Evolutionary conservation across 2,113 vertebrate species (phyloP).

Genomic region (Oreotrochilus melanogaster): DNA sequence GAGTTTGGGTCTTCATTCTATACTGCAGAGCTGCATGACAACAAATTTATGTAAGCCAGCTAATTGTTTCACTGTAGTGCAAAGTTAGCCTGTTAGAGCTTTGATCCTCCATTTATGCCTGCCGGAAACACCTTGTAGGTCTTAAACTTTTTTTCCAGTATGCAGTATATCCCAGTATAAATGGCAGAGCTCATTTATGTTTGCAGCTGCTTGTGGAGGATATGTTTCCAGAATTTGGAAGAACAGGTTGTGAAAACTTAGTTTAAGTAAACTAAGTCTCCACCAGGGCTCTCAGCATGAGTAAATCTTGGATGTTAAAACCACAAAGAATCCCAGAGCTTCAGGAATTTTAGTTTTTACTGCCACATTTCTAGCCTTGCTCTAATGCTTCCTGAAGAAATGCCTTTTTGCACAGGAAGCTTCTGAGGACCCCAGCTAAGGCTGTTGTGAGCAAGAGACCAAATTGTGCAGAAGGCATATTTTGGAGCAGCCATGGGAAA

Average conservation of each 20-base stretch:
- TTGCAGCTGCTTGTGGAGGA: background rate
- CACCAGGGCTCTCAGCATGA: background rate
- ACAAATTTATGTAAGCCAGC: background rate
- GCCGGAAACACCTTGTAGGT: background rate
- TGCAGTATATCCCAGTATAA: background rate
- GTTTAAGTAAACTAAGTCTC: slow-evolving; percentile 1
- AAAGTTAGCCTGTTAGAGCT: background rate
- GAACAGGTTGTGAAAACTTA: slow-evolving; percentile 24
- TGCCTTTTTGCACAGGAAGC: background rate
- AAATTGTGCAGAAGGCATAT: background rate
- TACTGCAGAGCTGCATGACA: background rate
- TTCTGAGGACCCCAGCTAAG: background rate
- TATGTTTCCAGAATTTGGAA: slow-evolving; percentile 18
- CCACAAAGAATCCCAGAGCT: background rate
- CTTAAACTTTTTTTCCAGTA: background rate
- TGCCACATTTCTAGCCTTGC: background rate
- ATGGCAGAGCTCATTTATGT: background rate
- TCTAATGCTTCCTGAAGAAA: background rate
- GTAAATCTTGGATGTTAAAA: background rate
- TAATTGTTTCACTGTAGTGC: background rate
- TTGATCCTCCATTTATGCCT: background rate
- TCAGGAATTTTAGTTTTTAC: background rate
- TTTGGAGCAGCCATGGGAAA: background rate
- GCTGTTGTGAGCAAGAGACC: background rate
- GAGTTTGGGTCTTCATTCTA: background rate